A percentile compares a stretch with the other conserved stretches of the same genome.
These are phyloP conservation scores for Nymphalis io DNA, from an alignment of 1,140 invertebrate genomes.

Conservation along the genomic window DNA sequence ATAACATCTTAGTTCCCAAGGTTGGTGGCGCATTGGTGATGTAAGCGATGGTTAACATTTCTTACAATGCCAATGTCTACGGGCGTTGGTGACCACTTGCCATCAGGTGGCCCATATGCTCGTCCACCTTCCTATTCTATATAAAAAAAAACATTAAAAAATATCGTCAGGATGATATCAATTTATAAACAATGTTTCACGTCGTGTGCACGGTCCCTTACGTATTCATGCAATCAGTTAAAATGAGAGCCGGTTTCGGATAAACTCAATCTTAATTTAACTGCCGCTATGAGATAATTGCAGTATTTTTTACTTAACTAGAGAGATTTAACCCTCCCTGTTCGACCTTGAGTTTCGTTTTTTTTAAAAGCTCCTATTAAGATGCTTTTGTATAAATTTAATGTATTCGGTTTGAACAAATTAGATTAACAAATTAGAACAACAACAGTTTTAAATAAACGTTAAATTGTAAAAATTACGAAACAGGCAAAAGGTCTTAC, in stretches of 20 bases:
- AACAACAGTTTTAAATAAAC: too few species aligned
- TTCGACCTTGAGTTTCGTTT: slow-evolving; percentile 28
- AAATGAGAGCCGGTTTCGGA: slow-evolving; percentile 45
- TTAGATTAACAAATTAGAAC: background rate
- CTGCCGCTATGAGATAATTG: slow-evolving; percentile 54
- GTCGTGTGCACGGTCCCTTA: slow-evolving; percentile 35
- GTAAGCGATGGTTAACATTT: too few species aligned
- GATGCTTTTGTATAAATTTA: background rate
- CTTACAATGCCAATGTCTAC: too few species aligned
- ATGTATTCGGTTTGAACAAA: background rate
- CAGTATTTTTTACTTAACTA: slow-evolving; percentile 41
- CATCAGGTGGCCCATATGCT: too few species aligned
- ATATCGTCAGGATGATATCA: too few species aligned
- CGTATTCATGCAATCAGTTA: slow-evolving; percentile 42
- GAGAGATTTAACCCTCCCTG: slow-evolving; percentile 24
- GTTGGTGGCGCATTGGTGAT: too few species aligned
- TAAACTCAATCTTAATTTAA: slow-evolving; percentile 60
- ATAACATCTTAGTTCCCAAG: too few species aligned
- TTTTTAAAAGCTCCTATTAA: slow-evolving; percentile 12
- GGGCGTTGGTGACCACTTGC: too few species aligned
- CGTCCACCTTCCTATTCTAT: too few species aligned
- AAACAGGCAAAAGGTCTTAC: too few species aligned
- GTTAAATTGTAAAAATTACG: too few species aligned
- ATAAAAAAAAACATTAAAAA: too few species aligned
- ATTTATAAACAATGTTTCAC: background rate